Conservation (phyloP, 2,888 invertebrate genomes). For the Epirrhoe alternata region DNA sequence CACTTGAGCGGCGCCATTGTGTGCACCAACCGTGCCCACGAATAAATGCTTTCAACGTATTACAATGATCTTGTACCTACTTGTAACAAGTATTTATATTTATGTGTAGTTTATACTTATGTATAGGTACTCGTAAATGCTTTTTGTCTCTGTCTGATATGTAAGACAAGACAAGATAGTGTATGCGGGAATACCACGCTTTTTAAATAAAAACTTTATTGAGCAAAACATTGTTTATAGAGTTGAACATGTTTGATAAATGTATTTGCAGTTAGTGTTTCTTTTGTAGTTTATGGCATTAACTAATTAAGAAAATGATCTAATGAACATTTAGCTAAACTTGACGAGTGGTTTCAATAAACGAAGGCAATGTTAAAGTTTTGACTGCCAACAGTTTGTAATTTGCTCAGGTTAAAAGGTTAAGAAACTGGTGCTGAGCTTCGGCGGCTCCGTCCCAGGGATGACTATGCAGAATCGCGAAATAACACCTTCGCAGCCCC, state of each 20-base stretch:
- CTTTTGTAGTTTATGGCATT: no score
- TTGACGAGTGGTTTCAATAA: background rate
- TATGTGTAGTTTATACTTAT: background rate
- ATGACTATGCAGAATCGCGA: conserved; percentile 67
- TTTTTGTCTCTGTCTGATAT: no score
- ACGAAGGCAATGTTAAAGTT: background rate
- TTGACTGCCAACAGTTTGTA: background rate
- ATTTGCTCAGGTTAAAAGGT: background rate
- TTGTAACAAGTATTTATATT: background rate
- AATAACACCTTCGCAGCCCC: conserved; percentile 72
- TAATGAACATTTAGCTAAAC: no score
- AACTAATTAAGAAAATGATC: no score
- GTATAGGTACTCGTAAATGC: background rate
- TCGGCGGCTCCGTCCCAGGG: conserved; percentile 42
- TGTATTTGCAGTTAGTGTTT: no score
- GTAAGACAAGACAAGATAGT: no score
- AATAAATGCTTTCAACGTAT: conserved; percentile 55
- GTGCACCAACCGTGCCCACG: conserved; percentile 44
- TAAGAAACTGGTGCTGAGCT: conserved; percentile 2
- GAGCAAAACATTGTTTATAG: no score
- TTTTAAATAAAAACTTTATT: no score
- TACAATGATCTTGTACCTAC: conserved; percentile 9
- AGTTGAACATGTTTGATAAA: no score
- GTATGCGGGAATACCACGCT: no score
- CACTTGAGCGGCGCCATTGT: conserved; percentile 71